Evolutionary conservation across 1,140 invertebrate genomes (phyloP), one percentile per base, ranked within the genome.

Genomic region (Whitmania pigra): DNA sequence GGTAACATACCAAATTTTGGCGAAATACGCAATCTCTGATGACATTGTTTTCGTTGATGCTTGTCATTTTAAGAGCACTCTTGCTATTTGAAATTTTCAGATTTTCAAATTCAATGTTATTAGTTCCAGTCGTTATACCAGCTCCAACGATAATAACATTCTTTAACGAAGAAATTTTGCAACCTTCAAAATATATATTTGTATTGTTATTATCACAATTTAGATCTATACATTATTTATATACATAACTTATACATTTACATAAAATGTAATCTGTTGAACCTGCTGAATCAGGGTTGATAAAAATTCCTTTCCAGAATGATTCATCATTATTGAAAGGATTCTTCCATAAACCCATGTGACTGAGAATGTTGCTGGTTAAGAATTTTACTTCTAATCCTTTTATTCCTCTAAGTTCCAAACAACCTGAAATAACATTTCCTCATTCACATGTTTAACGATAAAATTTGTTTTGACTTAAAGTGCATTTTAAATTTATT

Each of bases 371-470:
- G 29, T 63, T 63, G 57, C 11, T 63, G 22, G 57, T 25, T 63
- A 63, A 31, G 57, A 63, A 63, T 13, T 63, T 63, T 63, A 63
- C 29, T 31, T 63, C 57, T n/a, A 63, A 31, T 63, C 57, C 57
- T 63, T 63, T 63, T 63, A 63, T 22, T 22, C 57, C 29, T 20
- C 18, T 63, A 22, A 63, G 29, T 25, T 63, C 57, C 57, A 63
- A 63, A n/a, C 57, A 63, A 1, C 57, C 57, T 63, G 22, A 22
- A 63, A 63, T 63, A 49, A 11, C 2, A 3, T 36, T 36, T 36
- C 31, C 31, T 36, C 6, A 36, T 6, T 36, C 31, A 36, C 31
- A 36, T 6, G 6, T 36, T n/a, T n/a, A n/a, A n/a, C n/a, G n/a
- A 6, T 36, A 36, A 36, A 36, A 36, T 36, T 36, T 3, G 6